Percentiles rank a stretch among this genome's conserved stretches.
Conservation (phyloP, 1,140 invertebrate species). For the Oedothorax gibbosus region DNA sequence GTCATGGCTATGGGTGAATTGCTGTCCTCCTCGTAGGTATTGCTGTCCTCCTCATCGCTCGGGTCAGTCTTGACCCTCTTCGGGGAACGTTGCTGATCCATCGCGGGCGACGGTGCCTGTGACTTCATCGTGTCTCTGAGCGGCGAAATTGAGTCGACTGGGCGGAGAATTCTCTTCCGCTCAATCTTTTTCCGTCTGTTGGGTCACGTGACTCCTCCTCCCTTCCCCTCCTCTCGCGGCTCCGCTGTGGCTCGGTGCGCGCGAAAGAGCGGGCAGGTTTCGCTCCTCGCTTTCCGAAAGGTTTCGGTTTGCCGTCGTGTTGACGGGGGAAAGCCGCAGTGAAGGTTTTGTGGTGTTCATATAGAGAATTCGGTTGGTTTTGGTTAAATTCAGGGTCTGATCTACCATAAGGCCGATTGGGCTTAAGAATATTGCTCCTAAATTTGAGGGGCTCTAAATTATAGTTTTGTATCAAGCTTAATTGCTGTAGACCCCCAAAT, state of each 20-base stretch:
- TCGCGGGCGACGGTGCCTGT: constrained; percentile 26
- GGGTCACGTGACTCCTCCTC: constrained; percentile 29
- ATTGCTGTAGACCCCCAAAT: too few relatives aligned
- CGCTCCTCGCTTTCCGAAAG: neutral
- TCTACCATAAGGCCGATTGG: too few relatives aligned
- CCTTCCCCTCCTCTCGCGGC: neutral
- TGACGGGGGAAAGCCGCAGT: too few relatives aligned
- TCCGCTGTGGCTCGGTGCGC: constrained; percentile 12
- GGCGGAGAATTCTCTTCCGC: constrained; percentile 30
- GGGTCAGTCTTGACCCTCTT: constrained; percentile 6
- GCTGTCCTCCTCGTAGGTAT: neutral
- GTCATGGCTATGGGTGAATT: constrained; percentile 25
- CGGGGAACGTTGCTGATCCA: constrained; percentile 9
- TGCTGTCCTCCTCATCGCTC: neutral
- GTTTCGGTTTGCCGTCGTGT: too few relatives aligned
- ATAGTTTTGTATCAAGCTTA: too few relatives aligned
- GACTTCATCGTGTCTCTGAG: constrained; percentile 43
- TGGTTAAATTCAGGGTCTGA: too few relatives aligned
- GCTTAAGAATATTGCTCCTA: too few relatives aligned
- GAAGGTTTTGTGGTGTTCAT: too few relatives aligned
- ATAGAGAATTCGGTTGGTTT: too few relatives aligned
- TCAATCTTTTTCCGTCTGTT: constrained; percentile 1
- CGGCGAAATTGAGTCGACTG: constrained; percentile 31
- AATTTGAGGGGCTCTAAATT: too few relatives aligned
- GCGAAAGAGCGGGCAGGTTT: constrained; percentile 1